phyloP scores from a whole-genome alignment of 2,797 vertebrate species.

The Geotria australis region DNA sequence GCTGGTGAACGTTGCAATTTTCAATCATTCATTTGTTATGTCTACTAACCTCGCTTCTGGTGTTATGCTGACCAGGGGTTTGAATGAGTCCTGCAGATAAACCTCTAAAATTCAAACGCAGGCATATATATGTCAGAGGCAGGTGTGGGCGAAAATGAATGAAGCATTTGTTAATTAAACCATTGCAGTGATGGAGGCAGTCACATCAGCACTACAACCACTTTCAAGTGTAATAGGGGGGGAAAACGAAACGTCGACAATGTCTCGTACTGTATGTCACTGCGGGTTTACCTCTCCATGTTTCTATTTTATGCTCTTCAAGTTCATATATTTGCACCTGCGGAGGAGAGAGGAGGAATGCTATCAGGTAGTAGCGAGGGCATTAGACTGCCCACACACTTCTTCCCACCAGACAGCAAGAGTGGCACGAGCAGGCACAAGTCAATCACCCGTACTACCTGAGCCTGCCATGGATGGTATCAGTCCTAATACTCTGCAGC shows the following conservation, averaged over 20 bases:
- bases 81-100: constrained; percentile 63
- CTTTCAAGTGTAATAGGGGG: not conserved
- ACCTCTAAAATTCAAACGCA: constrained; percentile 18
- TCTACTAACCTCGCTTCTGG: constrained; percentile 52
- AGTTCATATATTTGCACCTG: constrained; percentile 94
- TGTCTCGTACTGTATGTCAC: too few species aligned
- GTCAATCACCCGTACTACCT: too few species aligned
- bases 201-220: not conserved
- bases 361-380: too few species aligned
- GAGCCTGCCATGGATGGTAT: too few species aligned
- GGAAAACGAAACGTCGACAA: not conserved
- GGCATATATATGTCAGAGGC: too few species aligned
- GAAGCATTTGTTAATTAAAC: not conserved
- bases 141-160: constrained; percentile 3
- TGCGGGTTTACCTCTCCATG: constrained; percentile 52
- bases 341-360: constrained; percentile 2
- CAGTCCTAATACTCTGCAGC: too few species aligned
- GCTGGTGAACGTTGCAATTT: not conserved
- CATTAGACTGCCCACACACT: too few species aligned
- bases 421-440: too few species aligned
- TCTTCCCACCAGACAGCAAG: too few species aligned
- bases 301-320: constrained; percentile 87
- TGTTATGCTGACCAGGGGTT: constrained; percentile 80
- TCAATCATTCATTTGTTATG: not conserved
- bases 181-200: not conserved